These are phyloP conservation scores for Elachura formosa DNA, from an alignment of 2,113 vertebrate genomes.

Conservation along the genomic window DNA sequence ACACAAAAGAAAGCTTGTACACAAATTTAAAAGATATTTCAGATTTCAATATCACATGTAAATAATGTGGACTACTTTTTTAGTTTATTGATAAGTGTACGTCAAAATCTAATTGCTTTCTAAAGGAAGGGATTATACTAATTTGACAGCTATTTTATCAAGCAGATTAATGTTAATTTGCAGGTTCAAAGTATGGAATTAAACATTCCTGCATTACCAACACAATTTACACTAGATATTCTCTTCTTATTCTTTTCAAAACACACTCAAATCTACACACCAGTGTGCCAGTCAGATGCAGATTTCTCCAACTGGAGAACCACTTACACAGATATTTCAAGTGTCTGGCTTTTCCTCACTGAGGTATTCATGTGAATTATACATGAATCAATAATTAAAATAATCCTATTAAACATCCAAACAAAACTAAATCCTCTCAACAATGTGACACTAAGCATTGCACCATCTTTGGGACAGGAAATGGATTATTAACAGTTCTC, in stretches of 20 bases:
- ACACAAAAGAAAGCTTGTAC: neutral
- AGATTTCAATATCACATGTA: neutral
- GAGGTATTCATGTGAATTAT: neutral
- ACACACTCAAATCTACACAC: neutral
- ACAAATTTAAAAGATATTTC: neutral
- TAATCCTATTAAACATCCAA: neutral
- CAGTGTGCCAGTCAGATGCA: neutral
- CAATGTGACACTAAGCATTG: neutral
- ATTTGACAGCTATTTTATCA: neutral
- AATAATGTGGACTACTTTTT: neutral
- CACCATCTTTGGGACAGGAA: constrained; percentile 12
- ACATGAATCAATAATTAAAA: too few species aligned
- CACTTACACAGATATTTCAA: neutral
- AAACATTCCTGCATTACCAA: neutral
- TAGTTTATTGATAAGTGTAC: neutral
- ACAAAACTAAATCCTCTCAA: neutral
- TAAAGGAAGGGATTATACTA: neutral
- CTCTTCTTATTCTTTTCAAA: neutral
- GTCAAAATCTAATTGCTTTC: neutral
- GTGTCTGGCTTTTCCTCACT: neutral
- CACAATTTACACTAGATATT: neutral
- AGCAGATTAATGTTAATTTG: neutral
- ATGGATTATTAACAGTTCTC: neutral
- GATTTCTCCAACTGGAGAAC: neutral
- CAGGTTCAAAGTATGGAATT: neutral